Base-by-base conservation (phyloP, 2,888 invertebrate species). In the Netelia virgata region DNA sequence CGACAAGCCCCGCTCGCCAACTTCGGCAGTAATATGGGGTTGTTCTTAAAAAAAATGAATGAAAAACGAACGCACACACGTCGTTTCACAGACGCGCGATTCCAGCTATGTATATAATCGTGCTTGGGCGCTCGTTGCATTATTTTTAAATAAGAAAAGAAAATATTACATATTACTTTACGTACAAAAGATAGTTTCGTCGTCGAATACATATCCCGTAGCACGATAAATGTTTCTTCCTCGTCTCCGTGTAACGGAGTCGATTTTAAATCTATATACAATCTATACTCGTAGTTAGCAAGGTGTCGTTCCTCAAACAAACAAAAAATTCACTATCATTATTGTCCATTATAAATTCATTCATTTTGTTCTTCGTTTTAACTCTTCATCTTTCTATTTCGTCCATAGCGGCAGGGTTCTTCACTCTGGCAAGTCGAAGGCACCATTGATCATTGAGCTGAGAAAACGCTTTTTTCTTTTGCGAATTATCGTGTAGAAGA, bases 381-480 rank as follows among this genome's bases (percentile, higher is more conserved):
- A 11, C 41, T 20, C 63, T 66, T 76, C 50, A 3, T 50, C 28
- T 77, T 50, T 36, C 23, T 66, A 63, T 64, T 41, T 82, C 69
- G 74, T 84, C 73, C 72, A 78, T 75, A 78, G 74, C 61, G 81
- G 57, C 69, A 86, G 78, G 73, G 86, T 87, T 90, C 89, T 89
- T 90, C 90, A 90, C 89, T 91, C 90, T 82, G 92, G 92, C 92
- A 92, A 92, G 92, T 92, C 87, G 90, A 92, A 92, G 92, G 92
- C 92, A 92, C 92, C 92, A 91, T 91, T 90, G 87, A 88, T 88
- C 87, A 89, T 86, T 92, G 92, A 92, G 91, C 92, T 90, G 88
- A 85, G 76, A 83, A 77, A 66, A 69, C 81, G 69, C 57, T 66
- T 64, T 64, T 57, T 63, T 57, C 11, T 18, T 10, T 66, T 66